These are phyloP conservation scores for Thymelicus acteon DNA, from an alignment of 2,888 invertebrate genomes.

Conservation along the genomic window DNA sequence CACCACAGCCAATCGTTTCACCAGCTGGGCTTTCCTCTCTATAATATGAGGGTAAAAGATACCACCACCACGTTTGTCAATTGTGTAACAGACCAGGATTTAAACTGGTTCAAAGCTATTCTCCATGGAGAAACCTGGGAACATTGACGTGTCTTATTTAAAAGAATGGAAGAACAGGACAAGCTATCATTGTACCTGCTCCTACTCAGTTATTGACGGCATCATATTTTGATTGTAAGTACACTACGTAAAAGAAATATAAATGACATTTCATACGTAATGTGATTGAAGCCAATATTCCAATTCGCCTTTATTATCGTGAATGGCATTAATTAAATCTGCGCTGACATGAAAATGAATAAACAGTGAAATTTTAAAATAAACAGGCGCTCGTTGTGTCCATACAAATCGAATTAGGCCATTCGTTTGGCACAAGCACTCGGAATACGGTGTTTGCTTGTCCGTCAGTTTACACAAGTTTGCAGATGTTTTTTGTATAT, in stretches of 20 bases:
- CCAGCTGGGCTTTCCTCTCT: too few relatives aligned
- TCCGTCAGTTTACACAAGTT: conserved; percentile 20
- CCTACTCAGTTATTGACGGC: too few relatives aligned
- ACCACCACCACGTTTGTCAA: too few relatives aligned
- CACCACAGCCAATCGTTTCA: too few relatives aligned
- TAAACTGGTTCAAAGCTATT: too few relatives aligned
- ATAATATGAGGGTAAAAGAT: too few relatives aligned
- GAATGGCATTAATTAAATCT: conserved; percentile 30
- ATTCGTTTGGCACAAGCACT: conserved; percentile 22
- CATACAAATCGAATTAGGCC: conserved; percentile 32
- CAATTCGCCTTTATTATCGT: conserved; percentile 23
- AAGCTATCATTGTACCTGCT: too few relatives aligned
- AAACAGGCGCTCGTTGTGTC: conserved; percentile 42
- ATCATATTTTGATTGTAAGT: neutral
- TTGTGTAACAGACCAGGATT: too few relatives aligned
- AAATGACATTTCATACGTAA: neutral
- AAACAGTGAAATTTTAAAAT: conserved; percentile 32
- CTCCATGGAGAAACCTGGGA: too few relatives aligned
- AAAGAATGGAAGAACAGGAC: too few relatives aligned
- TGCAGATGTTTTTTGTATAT: conserved; percentile 13
- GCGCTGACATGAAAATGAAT: conserved; percentile 23
- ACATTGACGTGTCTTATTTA: too few relatives aligned
- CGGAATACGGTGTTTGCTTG: conserved; percentile 14
- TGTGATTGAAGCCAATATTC: conserved; percentile 11
- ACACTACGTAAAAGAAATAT: neutral